A percentile compares a stretch with the other conserved stretches of the same genome.
Evolutionary conservation across 2,113 vertebrate species (phyloP).

Genomic region (Onychorhynchus coronatus): DNA sequence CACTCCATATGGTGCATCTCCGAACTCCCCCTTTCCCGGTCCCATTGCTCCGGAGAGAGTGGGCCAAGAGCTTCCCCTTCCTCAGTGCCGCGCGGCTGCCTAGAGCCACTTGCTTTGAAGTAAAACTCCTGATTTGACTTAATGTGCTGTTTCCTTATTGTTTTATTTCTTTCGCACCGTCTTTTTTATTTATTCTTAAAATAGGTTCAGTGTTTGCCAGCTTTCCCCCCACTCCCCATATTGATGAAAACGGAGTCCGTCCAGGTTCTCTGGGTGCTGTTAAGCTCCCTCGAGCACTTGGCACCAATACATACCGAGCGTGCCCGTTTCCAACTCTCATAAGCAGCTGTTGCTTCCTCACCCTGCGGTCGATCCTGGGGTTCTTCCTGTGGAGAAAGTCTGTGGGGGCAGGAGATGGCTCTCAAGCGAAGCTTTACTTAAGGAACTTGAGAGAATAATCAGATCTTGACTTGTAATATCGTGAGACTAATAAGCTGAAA

Average conservation of each 20-base stretch:
- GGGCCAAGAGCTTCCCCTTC: not conserved
- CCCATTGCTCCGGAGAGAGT: not conserved
- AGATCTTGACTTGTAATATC: not conserved
- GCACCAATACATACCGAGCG: fast-evolving
- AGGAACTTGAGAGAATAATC: not conserved
- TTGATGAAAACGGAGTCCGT: fast-evolving
- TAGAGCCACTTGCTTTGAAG: fast-evolving
- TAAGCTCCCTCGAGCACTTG: fast-evolving
- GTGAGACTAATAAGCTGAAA: not conserved
- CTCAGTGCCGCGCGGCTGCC: not conserved
- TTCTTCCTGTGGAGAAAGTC: fast-evolving
- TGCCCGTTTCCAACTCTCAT: fast-evolving
- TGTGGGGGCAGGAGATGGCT: fast-evolving
- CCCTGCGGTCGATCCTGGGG: fast-evolving
- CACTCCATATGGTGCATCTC: not conserved
- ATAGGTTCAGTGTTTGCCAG: not conserved
- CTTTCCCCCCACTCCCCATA: fast-evolving
- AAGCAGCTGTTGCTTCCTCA: fast-evolving
- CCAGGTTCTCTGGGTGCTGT: fast-evolving
- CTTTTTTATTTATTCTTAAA: not conserved
- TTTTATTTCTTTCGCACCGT: fast-evolving
- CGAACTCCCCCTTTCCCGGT: not conserved
- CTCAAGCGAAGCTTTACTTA: not conserved
- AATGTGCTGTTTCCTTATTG: fast-evolving
- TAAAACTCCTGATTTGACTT: fast-evolving